Base-by-base conservation (phyloP, 2,888 invertebrate species). In the Uloborus plumipes region DNA sequence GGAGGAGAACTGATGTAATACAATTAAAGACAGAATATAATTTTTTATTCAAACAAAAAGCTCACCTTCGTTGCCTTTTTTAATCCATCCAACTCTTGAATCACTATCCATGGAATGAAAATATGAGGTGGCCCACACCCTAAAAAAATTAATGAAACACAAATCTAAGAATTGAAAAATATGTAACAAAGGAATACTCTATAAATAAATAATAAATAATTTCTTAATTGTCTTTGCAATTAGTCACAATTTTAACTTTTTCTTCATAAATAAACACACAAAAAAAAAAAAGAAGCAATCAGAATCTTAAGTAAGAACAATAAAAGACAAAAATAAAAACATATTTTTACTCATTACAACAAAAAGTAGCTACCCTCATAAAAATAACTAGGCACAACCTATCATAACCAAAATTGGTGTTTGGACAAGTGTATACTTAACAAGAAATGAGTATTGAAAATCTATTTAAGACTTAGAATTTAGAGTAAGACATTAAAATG, bases 91-190 rank as follows among this genome's bases (percentile, higher is more conserved):
- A 81, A 39, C 22, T 81, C 80, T 58, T 75, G 53, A 58, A 74
- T 53, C 4, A 74, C 80, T 7, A 81, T 22, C 74, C 74, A 81
- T 13, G 80, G 80, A n/a, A 81, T 81, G 16, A 81, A 59, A n/a
- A 81, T 70, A 65, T 81, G 80, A 20, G 74, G 80, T 18, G 74
- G 74, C 9, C 80, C 80, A 81, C 80, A 81, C 3, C 69, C 73
- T 74, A 47, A 66, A 64, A 22, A 13, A 39, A 64, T 1, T n/a
- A 47, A 64, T 11, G 4, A 13, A 20, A 26, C 4, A 2, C 59
- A 62, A 59, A 11, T 11, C 2, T 59, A 59, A 22, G 13, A 58
- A 11, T 31, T 11, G 15, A 22, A 26, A 18, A 22, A 58, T n/a
- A n/a, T 58, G n/a, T n/a, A 58, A n/a, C 58, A 58, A n/a, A 58